A percentile compares a stretch with the other conserved stretches of the same genome.
Conservation (phyloP, 2,113 vertebrate genomes). For the Pan paniscus region DNA sequence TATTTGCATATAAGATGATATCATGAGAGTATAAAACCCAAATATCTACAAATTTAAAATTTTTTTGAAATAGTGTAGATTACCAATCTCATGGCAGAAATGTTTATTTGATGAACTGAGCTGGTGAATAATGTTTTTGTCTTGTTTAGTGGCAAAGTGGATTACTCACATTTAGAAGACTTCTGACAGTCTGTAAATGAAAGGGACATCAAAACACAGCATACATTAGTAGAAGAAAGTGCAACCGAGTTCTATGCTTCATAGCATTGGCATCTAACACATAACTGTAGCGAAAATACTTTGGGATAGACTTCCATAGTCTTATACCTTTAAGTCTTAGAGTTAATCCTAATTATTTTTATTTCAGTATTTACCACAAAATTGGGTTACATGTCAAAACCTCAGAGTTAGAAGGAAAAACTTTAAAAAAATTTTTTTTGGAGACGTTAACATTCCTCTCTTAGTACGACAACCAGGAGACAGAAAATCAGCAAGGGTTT, state of each 20-base stretch:
- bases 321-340: background rate
- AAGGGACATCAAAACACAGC: background rate
- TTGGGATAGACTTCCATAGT: background rate
- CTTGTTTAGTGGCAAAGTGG: background rate
- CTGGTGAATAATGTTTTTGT: background rate
- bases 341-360: background rate
- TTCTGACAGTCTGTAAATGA: background rate
- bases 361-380: slow-evolving; percentile 36
- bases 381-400: background rate
- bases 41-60: background rate
- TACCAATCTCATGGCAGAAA: background rate
- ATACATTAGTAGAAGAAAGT: background rate
- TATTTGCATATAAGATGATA: background rate
- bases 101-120: background rate
- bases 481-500: background rate
- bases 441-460: background rate
- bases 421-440: background rate
- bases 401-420: background rate
- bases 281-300: background rate
- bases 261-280: background rate
- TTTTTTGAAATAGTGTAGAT: background rate
- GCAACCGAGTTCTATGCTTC: background rate
- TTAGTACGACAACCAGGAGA: background rate
- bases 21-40: background rate
- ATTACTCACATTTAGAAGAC: background rate